These are phyloP conservation scores for Dryobates pubescens DNA, from an alignment of 2,797 vertebrate genomes.

Conservation along the genomic window DNA sequence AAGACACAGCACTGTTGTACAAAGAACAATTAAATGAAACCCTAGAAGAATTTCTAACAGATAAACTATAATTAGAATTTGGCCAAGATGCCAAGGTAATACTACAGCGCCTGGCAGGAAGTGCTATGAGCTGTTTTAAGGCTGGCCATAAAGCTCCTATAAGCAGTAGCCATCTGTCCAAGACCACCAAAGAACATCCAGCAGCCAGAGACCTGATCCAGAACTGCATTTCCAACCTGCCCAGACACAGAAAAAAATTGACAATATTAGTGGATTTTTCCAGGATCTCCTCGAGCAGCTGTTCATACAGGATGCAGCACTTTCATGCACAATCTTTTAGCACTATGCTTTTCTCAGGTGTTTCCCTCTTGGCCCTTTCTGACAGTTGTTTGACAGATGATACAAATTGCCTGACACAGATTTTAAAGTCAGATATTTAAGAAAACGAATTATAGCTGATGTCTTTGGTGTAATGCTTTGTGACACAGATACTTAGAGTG, in stretches of 20 bases:
- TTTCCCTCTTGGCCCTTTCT: conserved; percentile 62
- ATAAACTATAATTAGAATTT: not conserved
- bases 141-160: not conserved
- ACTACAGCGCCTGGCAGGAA: not conserved
- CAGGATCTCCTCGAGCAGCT: not conserved
- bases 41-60: not conserved
- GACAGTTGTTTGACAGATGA: conserved; percentile 62
- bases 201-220: not conserved
- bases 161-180: not conserved
- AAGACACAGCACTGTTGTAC: not conserved
- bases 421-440: conserved; percentile 67
- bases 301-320: not conserved
- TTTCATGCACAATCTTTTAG: not conserved
- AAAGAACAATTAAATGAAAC: not conserved
- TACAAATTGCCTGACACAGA: conserved; percentile 57
- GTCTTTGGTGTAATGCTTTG: conserved; percentile 54
- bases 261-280: not conserved
- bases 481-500: conserved; percentile 61
- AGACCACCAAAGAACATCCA: not conserved
- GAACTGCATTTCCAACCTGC: not conserved
- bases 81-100: not conserved
- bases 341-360: conserved; percentile 47
- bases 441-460: conserved; percentile 57
- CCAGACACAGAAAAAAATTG: not conserved
- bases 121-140: not conserved